Evolutionary conservation across 2,888 invertebrate species (phyloP).

Genomic region (Heteromurus nitidus): DNA sequence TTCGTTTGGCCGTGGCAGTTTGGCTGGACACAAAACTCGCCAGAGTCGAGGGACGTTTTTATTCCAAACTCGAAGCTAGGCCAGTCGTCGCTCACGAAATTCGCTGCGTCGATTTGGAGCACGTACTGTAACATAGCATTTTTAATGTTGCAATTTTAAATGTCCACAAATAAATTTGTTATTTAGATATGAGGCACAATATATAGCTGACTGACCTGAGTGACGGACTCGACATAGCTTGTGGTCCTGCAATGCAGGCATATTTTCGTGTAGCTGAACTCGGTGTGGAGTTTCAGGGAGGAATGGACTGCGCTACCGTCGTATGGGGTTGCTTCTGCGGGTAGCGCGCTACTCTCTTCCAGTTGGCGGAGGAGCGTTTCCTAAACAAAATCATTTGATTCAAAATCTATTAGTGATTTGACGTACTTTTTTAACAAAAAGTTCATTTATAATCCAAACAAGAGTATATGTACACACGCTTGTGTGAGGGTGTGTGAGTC

Average conservation of each 20-base stretch:
- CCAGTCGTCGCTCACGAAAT: constrained; percentile 67
- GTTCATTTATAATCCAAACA: background rate
- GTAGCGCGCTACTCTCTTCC: constrained; percentile 45
- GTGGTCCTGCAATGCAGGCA: constrained; percentile 72
- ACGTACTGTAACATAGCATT: constrained; percentile 60
- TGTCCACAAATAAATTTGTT: too few relatives aligned
- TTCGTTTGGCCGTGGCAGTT: constrained; percentile 72
- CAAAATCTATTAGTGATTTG: background rate
- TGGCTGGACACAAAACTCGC: constrained; percentile 73
- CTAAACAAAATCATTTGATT: constrained; percentile 19
- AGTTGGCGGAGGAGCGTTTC: constrained; percentile 60
- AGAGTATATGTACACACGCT: background rate
- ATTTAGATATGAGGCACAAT: too few relatives aligned
- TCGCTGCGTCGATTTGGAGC: constrained; percentile 69
- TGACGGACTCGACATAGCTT: constrained; percentile 68
- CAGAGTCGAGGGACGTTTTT: constrained; percentile 71
- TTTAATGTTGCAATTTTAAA: too few relatives aligned
- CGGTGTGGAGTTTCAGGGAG: constrained; percentile 57
- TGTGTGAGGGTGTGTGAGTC: background rate
- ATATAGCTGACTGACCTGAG: too few relatives aligned
- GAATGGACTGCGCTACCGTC: constrained; percentile 28
- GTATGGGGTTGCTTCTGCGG: constrained; percentile 15
- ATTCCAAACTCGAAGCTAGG: constrained; percentile 72
- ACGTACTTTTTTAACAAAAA: background rate
- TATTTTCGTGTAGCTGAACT: constrained; percentile 71